A percentile compares a stretch with the other conserved stretches of the same genome.
Conservation (phyloP, 1,140 invertebrate genomes). For the Patella vulgata region DNA sequence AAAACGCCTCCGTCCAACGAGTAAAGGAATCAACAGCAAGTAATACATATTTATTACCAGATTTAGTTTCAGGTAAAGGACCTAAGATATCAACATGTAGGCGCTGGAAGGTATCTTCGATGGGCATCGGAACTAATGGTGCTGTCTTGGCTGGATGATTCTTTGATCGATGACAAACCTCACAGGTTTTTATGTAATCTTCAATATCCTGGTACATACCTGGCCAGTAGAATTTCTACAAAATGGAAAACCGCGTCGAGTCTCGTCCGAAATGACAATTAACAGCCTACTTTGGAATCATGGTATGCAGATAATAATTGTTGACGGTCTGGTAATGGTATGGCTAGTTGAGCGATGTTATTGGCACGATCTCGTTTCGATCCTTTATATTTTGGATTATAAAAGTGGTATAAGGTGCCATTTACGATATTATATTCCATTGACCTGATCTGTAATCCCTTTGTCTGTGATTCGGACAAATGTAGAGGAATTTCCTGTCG, state of each 20-base stretch:
- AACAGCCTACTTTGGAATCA: slow-evolving; percentile 8
- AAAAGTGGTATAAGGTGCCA: slow-evolving; percentile 11
- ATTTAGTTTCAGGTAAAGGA: too few species aligned
- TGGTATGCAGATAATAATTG: slow-evolving; percentile 3
- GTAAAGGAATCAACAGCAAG: too few species aligned
- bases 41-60: too few species aligned
- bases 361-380: neutral
- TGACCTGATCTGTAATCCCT: neutral
- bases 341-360: neutral
- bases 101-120: too few species aligned
- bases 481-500: neutral
- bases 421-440: neutral
- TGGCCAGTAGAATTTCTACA: slow-evolving; percentile 29
- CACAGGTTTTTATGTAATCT: slow-evolving; percentile 22
- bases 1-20: too few species aligned
- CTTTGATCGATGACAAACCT: slow-evolving; percentile 22
- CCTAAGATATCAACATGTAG: too few species aligned
- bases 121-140: too few species aligned
- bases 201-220: slow-evolving; percentile 29
- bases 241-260: slow-evolving; percentile 16
- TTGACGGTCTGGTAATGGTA: neutral
- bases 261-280: slow-evolving; percentile 10
- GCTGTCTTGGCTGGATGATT: neutral
- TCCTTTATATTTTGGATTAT: slow-evolving; percentile 7
- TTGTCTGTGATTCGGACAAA: slow-evolving; percentile 2